A percentile compares a stretch with the other conserved stretches of the same genome.
Conservation (phyloP, 2,797 vertebrate species). For the Sebastes kiyomatsui region DNA sequence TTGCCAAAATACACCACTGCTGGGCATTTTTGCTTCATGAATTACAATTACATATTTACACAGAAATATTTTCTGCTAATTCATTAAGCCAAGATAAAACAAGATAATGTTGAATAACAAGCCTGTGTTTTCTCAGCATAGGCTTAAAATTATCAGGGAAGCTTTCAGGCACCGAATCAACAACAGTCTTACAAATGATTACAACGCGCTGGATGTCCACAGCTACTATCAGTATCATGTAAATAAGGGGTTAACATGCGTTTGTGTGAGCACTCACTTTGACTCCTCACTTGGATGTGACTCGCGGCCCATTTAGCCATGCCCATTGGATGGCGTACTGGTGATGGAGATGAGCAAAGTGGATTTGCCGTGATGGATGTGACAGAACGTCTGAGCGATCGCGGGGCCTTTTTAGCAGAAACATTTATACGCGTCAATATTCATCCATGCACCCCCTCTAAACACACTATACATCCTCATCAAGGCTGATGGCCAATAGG, state of each 20-base stretch:
- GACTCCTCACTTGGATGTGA: slow-evolving; percentile 12
- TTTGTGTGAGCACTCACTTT: slow-evolving; percentile 13
- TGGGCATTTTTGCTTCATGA: neutral
- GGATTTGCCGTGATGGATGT: slow-evolving; percentile 75
- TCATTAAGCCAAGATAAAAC: neutral
- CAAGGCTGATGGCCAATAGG: slow-evolving; percentile 25
- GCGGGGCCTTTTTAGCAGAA: slow-evolving; percentile 60
- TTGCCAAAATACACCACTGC: neutral
- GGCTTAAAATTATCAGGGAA: neutral
- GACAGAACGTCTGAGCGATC: slow-evolving; percentile 61
- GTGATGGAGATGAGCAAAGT: slow-evolving; percentile 66
- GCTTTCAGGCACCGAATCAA: neutral
- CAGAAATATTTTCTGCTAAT: neutral
- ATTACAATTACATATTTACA: neutral
- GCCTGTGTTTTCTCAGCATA: neutral
- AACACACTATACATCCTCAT: slow-evolving; percentile 52
- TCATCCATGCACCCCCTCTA: slow-evolving; percentile 50
- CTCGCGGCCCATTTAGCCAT: slow-evolving; percentile 31
- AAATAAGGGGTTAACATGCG: slow-evolving; percentile 14
- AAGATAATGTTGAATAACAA: neutral
- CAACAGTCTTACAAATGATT: neutral
- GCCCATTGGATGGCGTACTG: slow-evolving; percentile 42
- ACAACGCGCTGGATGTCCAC: neutral
- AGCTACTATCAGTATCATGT: slow-evolving; percentile 17
- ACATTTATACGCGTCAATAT: slow-evolving; percentile 71